Evolutionary conservation across 1,140 invertebrate species (phyloP).

Genomic region (Orius insidiosus): DNA sequence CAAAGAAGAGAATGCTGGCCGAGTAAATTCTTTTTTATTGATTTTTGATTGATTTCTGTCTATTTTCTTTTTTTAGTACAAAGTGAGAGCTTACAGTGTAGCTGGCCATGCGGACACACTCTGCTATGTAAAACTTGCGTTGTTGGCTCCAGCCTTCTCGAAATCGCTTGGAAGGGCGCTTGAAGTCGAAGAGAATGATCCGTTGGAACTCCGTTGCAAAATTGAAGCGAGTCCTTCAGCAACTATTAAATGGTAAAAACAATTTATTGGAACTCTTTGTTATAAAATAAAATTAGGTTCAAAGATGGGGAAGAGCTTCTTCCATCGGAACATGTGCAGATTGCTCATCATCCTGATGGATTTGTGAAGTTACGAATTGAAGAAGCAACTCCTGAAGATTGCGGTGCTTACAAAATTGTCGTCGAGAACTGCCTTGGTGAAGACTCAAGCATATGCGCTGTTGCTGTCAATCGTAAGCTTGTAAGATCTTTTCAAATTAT

Average conservation of each 20-base stretch:
- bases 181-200: slow-evolving; percentile 59
- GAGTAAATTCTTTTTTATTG: slow-evolving; percentile 32
- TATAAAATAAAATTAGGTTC: slow-evolving; percentile 29
- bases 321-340: slow-evolving; percentile 44
- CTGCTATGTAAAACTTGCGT: slow-evolving; percentile 40
- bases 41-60: no score
- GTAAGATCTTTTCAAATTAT: not conserved
- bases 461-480: slow-evolving; percentile 62
- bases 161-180: slow-evolving; percentile 45
- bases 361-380: slow-evolving; percentile 57
- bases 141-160: slow-evolving; percentile 47
- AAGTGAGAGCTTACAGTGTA: slow-evolving; percentile 48
- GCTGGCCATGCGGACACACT: slow-evolving; percentile 47
- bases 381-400: slow-evolving; percentile 55
- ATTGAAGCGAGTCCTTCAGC: slow-evolving; percentile 72
- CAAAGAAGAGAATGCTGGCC: slow-evolving; percentile 40
- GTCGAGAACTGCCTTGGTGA: slow-evolving; percentile 60
- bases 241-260: slow-evolving; percentile 46
- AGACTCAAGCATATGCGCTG: slow-evolving; percentile 50
- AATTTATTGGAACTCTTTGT: not conserved
- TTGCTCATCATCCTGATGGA: slow-evolving; percentile 57
- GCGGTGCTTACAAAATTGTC: slow-evolving; percentile 70
- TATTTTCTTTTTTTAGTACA: slow-evolving; percentile 36
- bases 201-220: slow-evolving; percentile 52
- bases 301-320: slow-evolving; percentile 59